phyloP scores from a whole-genome alignment of 2,797 vertebrate genomes.

The Muscicapa comitata region DNA sequence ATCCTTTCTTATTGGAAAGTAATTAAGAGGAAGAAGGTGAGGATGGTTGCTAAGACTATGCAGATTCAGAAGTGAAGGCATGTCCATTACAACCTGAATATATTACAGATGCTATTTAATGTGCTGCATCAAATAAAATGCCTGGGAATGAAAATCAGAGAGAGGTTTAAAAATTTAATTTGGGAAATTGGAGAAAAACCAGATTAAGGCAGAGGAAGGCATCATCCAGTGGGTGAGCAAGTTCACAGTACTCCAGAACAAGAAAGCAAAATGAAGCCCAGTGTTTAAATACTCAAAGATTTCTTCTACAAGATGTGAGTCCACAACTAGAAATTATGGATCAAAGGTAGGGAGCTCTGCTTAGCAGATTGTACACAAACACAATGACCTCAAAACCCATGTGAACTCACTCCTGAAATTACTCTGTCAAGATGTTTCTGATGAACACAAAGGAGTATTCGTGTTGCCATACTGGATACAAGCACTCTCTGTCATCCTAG shows the following conservation, averaged over 20 bases:
- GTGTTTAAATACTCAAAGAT: not conserved
- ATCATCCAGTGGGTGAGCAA: not conserved
- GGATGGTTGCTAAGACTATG: not conserved
- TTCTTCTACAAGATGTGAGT: not conserved
- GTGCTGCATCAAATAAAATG: not conserved
- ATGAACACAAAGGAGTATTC: not conserved
- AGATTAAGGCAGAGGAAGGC: not conserved
- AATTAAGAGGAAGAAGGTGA: not conserved
- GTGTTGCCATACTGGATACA: not conserved
- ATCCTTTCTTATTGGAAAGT: not conserved
- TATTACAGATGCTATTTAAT: not conserved
- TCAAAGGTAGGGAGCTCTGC: not conserved
- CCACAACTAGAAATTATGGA: not conserved
- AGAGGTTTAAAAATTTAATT: not conserved
- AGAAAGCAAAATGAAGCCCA: not conserved
- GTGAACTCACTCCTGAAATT: not conserved
- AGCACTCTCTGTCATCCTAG: not conserved
- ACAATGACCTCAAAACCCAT: not conserved
- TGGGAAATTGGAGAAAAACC: not conserved
- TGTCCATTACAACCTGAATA: not conserved
- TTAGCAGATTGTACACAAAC: not conserved
- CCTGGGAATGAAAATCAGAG: not conserved
- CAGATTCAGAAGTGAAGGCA: not conserved
- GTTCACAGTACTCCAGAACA: not conserved
- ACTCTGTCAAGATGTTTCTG: not conserved